phyloP scores from a whole-genome alignment of 1,140 invertebrate genomes.

The Ceratitis capitata region DNA sequence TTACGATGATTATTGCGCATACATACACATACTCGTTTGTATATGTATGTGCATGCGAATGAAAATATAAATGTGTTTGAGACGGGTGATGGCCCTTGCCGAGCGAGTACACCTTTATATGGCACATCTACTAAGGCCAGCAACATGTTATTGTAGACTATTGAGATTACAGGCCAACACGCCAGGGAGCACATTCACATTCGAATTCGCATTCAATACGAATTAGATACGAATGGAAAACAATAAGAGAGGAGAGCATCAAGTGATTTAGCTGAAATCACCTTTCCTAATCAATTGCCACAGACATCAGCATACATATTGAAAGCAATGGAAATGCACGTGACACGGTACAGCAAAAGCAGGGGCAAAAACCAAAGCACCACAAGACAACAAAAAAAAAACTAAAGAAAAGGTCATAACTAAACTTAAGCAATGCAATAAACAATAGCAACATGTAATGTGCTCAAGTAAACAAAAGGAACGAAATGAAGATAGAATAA shows the following conservation, averaged over 20 bases:
- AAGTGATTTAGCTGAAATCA: constrained; percentile 18
- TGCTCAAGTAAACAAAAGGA: not conserved
- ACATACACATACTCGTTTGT: not conserved
- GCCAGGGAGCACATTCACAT: not conserved
- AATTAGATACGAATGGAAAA: not conserved
- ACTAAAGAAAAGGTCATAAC: not conserved
- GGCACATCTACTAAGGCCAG: not conserved
- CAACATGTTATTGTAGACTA: constrained; percentile 22
- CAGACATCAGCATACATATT: not conserved
- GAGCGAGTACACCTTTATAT: no score
- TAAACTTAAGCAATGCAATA: constrained; percentile 1
- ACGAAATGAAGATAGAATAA: constrained; percentile 1
- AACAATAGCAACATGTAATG: constrained; percentile 23
- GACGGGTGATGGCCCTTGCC: not conserved
- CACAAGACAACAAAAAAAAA: no score
- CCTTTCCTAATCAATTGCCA: constrained; percentile 20
- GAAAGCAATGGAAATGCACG: not conserved
- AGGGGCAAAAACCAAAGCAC: not conserved
- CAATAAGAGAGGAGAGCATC: not conserved
- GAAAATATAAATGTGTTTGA: not conserved
- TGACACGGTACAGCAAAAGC: not conserved
- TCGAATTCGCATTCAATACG: not conserved
- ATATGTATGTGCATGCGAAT: no score
- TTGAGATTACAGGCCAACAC: constrained; percentile 7
- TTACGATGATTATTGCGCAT: no score